Conservation (phyloP, 1,140 invertebrate species). For the Battus philenor region DNA sequence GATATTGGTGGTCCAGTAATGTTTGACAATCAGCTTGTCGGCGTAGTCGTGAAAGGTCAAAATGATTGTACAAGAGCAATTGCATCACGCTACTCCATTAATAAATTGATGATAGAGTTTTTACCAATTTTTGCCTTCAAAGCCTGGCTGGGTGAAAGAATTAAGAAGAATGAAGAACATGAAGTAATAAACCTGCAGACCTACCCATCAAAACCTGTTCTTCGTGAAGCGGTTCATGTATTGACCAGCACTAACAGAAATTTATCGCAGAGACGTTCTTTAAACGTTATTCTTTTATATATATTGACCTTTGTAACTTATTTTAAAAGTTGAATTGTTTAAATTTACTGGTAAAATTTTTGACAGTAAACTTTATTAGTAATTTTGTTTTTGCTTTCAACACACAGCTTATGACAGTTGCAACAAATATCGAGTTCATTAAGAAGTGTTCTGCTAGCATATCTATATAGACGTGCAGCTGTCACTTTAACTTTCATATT, state of each 20-base stretch:
- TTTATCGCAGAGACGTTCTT: not conserved
- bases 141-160: conserved; percentile 56
- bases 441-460: too few relatives aligned
- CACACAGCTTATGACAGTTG: too few relatives aligned
- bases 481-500: too few relatives aligned
- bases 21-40: conserved; percentile 50
- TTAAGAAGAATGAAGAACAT: conserved; percentile 32
- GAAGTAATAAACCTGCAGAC: conserved; percentile 12
- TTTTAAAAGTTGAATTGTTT: not conserved
- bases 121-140: conserved; percentile 49
- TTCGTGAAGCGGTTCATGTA: conserved; percentile 16
- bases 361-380: too few relatives aligned
- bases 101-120: conserved; percentile 46
- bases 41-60: conserved; percentile 45
- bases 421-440: too few relatives aligned
- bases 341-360: too few relatives aligned
- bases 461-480: too few relatives aligned
- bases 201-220: conserved; percentile 25
- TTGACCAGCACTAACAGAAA: conserved; percentile 11
- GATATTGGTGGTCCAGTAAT: conserved; percentile 57
- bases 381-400: too few relatives aligned
- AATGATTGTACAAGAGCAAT: conserved; percentile 52
- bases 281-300: conserved; percentile 12
- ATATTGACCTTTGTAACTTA: conserved; percentile 10
- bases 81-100: conserved; percentile 40